A percentile compares a stretch with the other conserved stretches of the same genome.
phyloP scores from a whole-genome alignment of 2,113 vertebrate species.

The Platichthys flesus region DNA sequence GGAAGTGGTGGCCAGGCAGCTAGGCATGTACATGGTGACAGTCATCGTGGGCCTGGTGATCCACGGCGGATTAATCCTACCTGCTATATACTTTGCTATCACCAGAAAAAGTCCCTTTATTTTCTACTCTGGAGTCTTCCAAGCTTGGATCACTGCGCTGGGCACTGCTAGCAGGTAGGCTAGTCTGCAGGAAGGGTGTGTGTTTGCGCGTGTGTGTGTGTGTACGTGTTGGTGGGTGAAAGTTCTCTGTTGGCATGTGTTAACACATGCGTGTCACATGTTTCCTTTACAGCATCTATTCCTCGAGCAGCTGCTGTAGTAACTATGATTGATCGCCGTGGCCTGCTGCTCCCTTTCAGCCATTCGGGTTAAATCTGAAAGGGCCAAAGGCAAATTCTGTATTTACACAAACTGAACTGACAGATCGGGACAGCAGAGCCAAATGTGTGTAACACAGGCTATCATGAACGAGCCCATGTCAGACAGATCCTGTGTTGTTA shows the following conservation, averaged over 20 bases:
- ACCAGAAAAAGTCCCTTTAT: conserved; percentile 84
- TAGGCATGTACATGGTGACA: conserved; percentile 89
- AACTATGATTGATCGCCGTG: conserved; percentile 27
- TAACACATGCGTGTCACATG: conserved; percentile 56
- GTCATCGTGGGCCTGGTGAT: conserved; percentile 86
- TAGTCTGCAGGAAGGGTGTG: conserved; percentile 12
- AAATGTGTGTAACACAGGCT: conserved; percentile 35
- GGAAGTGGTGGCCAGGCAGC: conserved; percentile 84
- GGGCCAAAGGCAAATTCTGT: conserved; percentile 12
- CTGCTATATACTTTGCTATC: conserved; percentile 83
- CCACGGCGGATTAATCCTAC: conserved; percentile 86
- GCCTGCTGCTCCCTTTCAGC: conserved; percentile 19
- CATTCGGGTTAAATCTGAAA: conserved; percentile 33
- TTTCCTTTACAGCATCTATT: conserved; percentile 51
- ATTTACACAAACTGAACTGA: not conserved
- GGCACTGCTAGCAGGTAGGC: conserved; percentile 87
- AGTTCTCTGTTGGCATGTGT: conserved; percentile 37
- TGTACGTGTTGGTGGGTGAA: conserved; percentile 1
- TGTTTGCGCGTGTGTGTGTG: conserved; percentile 1
- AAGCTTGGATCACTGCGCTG: conserved; percentile 89
- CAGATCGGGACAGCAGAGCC: conserved; percentile 24
- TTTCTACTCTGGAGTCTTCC: conserved; percentile 87
- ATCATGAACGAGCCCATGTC: conserved; percentile 48
- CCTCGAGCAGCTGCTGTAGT: conserved; percentile 42
- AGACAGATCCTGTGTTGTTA: conserved; percentile 58